phyloP scores from a whole-genome alignment of 2,797 vertebrate genomes.

The Trachurus trachurus region DNA sequence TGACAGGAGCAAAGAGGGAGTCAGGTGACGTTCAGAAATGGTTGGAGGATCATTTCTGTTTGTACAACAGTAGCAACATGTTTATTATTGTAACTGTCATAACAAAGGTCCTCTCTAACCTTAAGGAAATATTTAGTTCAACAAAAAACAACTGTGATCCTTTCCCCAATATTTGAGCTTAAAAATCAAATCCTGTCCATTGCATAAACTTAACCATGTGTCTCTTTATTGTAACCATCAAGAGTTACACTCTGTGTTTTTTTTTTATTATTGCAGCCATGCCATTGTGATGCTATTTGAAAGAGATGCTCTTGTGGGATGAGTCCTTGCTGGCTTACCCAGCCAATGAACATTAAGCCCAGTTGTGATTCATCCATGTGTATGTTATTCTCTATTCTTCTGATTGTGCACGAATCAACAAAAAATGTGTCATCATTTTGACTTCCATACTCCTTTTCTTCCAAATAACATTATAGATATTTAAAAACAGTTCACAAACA shows the following conservation, averaged over 20 bases:
- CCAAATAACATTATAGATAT: background rate
- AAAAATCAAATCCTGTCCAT: background rate
- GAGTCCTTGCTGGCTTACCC: background rate
- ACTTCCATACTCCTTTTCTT: background rate
- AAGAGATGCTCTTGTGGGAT: background rate
- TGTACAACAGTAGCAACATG: background rate
- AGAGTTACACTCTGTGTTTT: too few species aligned
- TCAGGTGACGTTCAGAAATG: background rate
- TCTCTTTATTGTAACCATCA: too few species aligned
- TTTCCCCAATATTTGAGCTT: background rate
- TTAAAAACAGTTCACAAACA: background rate
- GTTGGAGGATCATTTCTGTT: background rate
- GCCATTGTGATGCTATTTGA: background rate
- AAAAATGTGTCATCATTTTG: conserved; percentile 1
- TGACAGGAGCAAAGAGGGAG: conserved; percentile 1
- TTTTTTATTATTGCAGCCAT: background rate
- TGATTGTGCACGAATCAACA: background rate
- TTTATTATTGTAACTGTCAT: background rate
- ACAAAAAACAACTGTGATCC: background rate
- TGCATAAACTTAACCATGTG: background rate
- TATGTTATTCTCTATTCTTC: conserved; percentile 3
- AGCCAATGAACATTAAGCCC: background rate
- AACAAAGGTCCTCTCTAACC: background rate
- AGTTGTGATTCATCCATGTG: conserved; percentile 4
- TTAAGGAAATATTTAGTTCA: background rate